Percentiles rank a stretch among this genome's conserved stretches.
Evolutionary conservation across 2,797 vertebrate species (phyloP).

Genomic region (Catostomus latipinnis): DNA sequence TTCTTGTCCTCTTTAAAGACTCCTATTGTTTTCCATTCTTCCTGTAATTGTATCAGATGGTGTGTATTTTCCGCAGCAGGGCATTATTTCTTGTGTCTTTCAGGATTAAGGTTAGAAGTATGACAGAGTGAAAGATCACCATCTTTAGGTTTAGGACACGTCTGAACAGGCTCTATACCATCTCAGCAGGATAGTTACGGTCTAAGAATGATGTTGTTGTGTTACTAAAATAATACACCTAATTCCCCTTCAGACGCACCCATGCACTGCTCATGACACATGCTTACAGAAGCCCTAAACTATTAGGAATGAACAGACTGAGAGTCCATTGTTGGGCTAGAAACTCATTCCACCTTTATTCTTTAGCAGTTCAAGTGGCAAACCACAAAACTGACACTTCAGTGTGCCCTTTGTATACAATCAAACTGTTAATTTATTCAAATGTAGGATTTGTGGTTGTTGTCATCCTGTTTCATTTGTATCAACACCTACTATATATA

Average conservation of each 20-base stretch:
- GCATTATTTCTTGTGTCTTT: too few species aligned
- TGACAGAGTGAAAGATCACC: too few species aligned
- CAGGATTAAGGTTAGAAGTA: too few species aligned
- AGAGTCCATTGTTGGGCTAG: constrained; percentile 43
- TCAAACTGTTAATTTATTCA: too few species aligned
- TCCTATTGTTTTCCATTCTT: too few species aligned
- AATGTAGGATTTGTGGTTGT: too few species aligned
- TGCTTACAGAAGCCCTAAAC: constrained; percentile 62
- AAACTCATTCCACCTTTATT: constrained; percentile 51
- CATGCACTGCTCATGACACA: constrained; percentile 59
- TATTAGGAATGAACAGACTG: constrained; percentile 58
- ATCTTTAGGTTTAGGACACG: not conserved
- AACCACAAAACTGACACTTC: constrained; percentile 30
- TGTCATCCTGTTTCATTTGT: too few species aligned
- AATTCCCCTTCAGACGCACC: constrained; percentile 72
- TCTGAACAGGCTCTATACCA: not conserved
- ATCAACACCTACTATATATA: too few species aligned
- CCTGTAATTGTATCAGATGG: too few species aligned
- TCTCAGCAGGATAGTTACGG: too few species aligned
- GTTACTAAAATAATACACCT: constrained; percentile 58
- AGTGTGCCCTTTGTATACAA: not conserved
- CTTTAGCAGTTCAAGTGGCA: constrained; percentile 26
- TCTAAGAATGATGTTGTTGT: not conserved
- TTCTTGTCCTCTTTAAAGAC: too few species aligned
- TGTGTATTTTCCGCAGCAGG: too few species aligned